Base-by-base conservation (phyloP, 2,888 invertebrate species). In the Orthosia cruda region DNA sequence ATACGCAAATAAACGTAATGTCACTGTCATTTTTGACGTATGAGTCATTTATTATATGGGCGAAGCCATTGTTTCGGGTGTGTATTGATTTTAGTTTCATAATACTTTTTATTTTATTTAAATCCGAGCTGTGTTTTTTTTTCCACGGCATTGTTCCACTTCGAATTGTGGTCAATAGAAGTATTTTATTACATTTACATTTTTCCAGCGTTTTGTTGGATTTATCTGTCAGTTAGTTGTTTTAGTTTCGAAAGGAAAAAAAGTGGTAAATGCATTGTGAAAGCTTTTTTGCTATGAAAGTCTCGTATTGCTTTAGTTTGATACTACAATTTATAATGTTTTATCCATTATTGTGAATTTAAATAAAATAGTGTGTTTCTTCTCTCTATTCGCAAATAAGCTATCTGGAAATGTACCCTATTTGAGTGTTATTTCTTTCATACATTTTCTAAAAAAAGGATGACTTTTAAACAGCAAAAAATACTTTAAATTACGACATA, bases 1-100 rank as follows among this genome's bases (percentile, higher is more conserved):
- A 81, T 40, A 40, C 40, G 1, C 7, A 40, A 80, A 83, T 71
- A 79, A 81, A 50, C 72, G 67, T 81, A 81, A 86, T 83, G 77
- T 81, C 66, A 72, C 26, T 87, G 81, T 77, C 83, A 80, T 72
- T 83, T 84, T 84, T 83, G 68, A 81, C 61, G 47, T 74, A 58
- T 47, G 70, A 78, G 54, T 86, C 82, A 84, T 77, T 72, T 71
- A 77, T 78, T 74, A 65, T 61, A 69, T 71, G 55, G 18, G 4
- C 23, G 12, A 26, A 66, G 66, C 54, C 54, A 82, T 85, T 79
- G 78, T 79, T 73, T 54, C 23, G 7, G 32, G 12, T 18, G 23
- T 59, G 20, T 72, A 81, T 73, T 84, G 80, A 86, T 80, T 84
- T 74, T 59, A 40, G 12, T 59, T 67, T 70, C 40, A 32, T 9